Evolutionary conservation across 2,888 invertebrate species (phyloP), one percentile per base, ranked within the genome.

Genomic region (Acleris sparsana): DNA sequence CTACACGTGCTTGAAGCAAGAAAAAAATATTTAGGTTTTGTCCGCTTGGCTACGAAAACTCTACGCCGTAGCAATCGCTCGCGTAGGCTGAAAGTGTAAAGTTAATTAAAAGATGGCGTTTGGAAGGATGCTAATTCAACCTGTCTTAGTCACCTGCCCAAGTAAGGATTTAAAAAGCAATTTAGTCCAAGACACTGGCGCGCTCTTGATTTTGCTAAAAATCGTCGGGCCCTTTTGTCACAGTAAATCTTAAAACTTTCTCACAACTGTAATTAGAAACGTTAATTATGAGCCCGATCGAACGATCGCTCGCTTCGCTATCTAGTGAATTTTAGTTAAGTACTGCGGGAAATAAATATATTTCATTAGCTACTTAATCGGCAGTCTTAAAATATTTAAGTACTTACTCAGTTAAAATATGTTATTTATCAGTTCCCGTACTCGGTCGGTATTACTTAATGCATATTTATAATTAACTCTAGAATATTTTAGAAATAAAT

Each of bases 231-330:
- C 70, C 63, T 63, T 64, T 59, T 72, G 72, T 75, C 71, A 64
- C 73, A 65, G 69, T 72, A 73, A 73, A 75, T 75, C 70, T 73
- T 68, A 62, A 69, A 73, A 74, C 72, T 73, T 75, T 71, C 69
- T 69, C 68, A 71, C 68, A 65, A 70, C 69, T 72, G 71, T 73
- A 74, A 73, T 73, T 74, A 70, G 71, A 71, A 72, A 71, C 70
- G 70, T 71, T 72, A 73, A 74, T 72, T 72, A 73, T 68, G 62
- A 69, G 53, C 70, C 69, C 60, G 71, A 72, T 74, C 73, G 71
- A 71, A 64, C 72, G 61, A 73, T 69, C 71, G 69, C 69, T 69
- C 64, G 67, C 69, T 70, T 71, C 70, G 68, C 69, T 71, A 72
- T 71, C 71, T 67, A 68, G 51, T 68, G 62, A 67, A 69, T 61